Evolutionary conservation across 2,797 vertebrate genomes (phyloP).

Genomic region (Pseudopleuronectes americanus): DNA sequence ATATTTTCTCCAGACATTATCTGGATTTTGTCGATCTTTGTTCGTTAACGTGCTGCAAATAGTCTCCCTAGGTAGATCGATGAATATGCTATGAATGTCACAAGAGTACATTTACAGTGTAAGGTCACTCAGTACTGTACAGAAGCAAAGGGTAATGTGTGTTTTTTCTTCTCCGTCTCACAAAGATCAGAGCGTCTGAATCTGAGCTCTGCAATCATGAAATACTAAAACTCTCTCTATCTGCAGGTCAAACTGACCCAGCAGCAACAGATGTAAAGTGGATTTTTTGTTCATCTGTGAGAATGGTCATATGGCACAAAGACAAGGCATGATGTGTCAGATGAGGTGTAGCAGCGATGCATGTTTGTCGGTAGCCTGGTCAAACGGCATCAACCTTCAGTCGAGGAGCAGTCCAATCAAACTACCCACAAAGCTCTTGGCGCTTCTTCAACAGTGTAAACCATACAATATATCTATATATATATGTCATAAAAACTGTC

Average conservation of each 20-base stretch:
- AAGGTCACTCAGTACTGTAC: slow-evolving; percentile 73
- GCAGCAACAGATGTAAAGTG: slow-evolving; percentile 38
- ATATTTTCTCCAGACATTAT: slow-evolving; percentile 24
- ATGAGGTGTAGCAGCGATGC: slow-evolving; percentile 82
- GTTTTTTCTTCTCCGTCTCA: slow-evolving; percentile 17
- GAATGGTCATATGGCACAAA: slow-evolving; percentile 68
- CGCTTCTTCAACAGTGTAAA: slow-evolving; percentile 49
- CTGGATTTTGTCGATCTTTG: slow-evolving; percentile 27
- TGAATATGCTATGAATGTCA: slow-evolving; percentile 60
- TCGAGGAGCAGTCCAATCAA: slow-evolving; percentile 37
- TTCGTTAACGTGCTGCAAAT: slow-evolving; percentile 20
- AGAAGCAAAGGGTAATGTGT: slow-evolving; percentile 34
- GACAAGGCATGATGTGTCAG: slow-evolving; percentile 82
- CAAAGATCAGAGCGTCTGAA: slow-evolving; percentile 24
- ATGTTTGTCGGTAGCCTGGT: slow-evolving; percentile 59
- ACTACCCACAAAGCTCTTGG: slow-evolving; percentile 36
- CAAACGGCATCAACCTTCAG: slow-evolving; percentile 39
- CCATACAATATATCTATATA: slow-evolving; percentile 21
- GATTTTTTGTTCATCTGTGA: slow-evolving; percentile 42
- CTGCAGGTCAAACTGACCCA: slow-evolving; percentile 23
- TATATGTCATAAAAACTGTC: slow-evolving; percentile 44
- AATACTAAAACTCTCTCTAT: slow-evolving; percentile 22
- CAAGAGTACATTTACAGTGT: slow-evolving; percentile 72
- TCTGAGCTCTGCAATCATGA: slow-evolving; percentile 4
- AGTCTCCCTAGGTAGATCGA: slow-evolving; percentile 21